Evolutionary conservation across 2,797 vertebrate species (phyloP).

Genomic region (Sebastes ruberrimus): DNA sequence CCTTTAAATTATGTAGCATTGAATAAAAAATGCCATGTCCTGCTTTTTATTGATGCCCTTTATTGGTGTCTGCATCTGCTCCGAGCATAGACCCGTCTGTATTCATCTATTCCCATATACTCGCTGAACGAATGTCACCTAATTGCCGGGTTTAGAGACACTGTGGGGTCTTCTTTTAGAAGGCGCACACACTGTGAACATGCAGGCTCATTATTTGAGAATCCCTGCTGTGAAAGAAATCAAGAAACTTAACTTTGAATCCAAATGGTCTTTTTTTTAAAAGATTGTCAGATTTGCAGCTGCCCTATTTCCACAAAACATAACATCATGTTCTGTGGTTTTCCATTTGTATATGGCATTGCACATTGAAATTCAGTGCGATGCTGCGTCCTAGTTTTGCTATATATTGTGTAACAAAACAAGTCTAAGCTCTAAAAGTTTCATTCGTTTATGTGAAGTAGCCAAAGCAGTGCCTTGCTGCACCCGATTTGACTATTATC

Average conservation of each 20-base stretch:
- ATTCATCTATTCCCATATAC: neutral
- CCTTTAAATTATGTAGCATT: conserved; percentile 6
- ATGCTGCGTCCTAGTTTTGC: conserved; percentile 9
- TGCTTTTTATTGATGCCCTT: conserved; percentile 14
- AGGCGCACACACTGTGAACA: neutral
- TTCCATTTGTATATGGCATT: neutral
- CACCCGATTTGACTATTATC: no score
- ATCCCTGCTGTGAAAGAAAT: conserved; percentile 15
- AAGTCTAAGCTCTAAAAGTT: neutral
- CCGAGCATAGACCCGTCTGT: neutral
- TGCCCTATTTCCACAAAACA: neutral
- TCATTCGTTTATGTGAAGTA: neutral
- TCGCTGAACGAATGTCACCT: neutral
- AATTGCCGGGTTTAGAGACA: neutral
- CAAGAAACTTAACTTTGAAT: neutral
- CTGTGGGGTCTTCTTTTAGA: neutral
- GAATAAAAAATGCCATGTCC: neutral
- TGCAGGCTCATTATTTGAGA: neutral
- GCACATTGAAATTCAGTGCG: conserved; percentile 1
- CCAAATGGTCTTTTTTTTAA: neutral
- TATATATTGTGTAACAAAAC: neutral
- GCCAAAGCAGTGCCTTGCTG: neutral
- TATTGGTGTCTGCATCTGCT: neutral
- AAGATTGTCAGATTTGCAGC: neutral
- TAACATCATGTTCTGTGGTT: neutral